Conservation (phyloP, 2,888 invertebrate genomes). For the Cephus nigrinus region DNA sequence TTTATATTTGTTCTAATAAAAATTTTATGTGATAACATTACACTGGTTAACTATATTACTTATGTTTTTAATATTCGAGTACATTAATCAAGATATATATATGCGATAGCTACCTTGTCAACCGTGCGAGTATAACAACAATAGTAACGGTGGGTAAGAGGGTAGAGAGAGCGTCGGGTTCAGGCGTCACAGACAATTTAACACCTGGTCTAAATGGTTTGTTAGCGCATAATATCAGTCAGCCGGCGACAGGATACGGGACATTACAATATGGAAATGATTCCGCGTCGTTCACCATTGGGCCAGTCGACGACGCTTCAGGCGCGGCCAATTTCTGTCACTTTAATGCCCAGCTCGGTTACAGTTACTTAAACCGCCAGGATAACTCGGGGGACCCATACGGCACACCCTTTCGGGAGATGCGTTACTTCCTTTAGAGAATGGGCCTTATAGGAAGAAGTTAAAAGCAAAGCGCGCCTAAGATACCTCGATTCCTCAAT, state of each 20-base stretch:
- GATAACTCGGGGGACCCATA: neutral
- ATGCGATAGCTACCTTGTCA: neutral
- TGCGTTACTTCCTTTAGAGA: conserved; percentile 4
- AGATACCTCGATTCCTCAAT: neutral
- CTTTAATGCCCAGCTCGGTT: conserved; percentile 41
- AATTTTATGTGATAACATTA: too few relatives aligned
- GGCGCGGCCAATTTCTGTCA: conserved; percentile 63
- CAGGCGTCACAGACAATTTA: conserved; percentile 65
- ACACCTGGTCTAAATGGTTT: conserved; percentile 65
- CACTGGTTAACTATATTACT: neutral
- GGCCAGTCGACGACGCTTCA: conserved; percentile 41
- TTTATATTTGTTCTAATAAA: too few relatives aligned
- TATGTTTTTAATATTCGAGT: neutral
- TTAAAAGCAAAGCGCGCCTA: neutral
- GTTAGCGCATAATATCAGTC: conserved; percentile 60
- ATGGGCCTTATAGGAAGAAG: neutral
- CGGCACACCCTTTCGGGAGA: neutral
- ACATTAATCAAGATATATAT: conserved; percentile 9
- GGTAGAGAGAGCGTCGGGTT: conserved; percentile 41
- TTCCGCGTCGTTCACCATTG: conserved; percentile 36
- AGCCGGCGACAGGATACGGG: conserved; percentile 58
- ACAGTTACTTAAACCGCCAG: conserved; percentile 11
- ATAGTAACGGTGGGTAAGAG: neutral
- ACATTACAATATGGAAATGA: conserved; percentile 65
- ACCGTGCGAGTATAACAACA: neutral